These are phyloP conservation scores for Pituophis catenifer DNA, from an alignment of 2,113 vertebrate genomes.

Conservation along the genomic window DNA sequence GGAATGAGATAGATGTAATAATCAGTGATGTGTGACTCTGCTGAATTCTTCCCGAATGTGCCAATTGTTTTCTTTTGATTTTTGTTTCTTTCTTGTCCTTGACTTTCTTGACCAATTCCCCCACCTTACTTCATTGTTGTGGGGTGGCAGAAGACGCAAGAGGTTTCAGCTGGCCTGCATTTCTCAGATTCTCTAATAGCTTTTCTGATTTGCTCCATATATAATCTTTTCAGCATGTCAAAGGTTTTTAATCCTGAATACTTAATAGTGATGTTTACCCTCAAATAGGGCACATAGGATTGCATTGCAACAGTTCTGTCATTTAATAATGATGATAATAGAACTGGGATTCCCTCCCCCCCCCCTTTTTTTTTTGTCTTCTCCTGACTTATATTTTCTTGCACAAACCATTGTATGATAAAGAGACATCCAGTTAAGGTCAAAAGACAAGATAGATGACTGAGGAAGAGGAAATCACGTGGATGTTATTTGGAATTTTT, in stretches of 20 bases:
- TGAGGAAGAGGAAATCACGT: neutral
- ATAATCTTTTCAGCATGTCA: neutral
- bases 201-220: neutral
- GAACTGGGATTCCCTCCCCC: neutral
- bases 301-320: neutral
- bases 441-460: constrained; percentile 2
- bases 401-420: neutral
- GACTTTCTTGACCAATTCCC: neutral
- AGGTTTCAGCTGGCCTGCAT: neutral
- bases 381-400: neutral
- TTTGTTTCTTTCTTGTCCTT: neutral
- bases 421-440: neutral
- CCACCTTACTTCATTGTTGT: neutral
- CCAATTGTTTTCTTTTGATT: neutral
- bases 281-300: too few relatives aligned
- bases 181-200: neutral
- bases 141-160: neutral
- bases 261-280: neutral
- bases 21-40: neutral
- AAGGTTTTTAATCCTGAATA: neutral
- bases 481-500: neutral
- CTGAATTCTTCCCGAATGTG: neutral
- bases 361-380: too few relatives aligned
- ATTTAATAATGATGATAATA: neutral
- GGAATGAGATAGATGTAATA: neutral